Evolutionary conservation across 2,888 invertebrate species (phyloP).

Genomic region (Mesochorus sp.): DNA sequence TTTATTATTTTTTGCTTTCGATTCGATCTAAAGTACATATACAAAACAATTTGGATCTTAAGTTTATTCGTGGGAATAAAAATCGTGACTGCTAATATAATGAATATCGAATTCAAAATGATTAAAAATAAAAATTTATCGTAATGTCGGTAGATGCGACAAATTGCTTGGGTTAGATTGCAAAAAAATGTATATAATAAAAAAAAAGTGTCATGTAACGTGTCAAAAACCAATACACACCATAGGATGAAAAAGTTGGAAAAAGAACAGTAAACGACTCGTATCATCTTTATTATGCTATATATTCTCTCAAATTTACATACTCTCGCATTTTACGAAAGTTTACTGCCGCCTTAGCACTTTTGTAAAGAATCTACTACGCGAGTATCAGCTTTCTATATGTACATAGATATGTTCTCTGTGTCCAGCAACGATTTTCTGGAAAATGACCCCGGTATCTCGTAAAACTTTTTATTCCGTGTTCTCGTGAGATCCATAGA

Average conservation of each 20-base stretch:
- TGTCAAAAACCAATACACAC: neutral
- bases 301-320: neutral
- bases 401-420: conserved; percentile 25
- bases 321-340: conserved; percentile 6
- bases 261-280: conserved; percentile 2
- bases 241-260: neutral
- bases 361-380: conserved; percentile 30
- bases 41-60: no score
- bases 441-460: conserved; percentile 17
- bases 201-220: neutral
- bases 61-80: no score
- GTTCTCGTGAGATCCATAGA: neutral
- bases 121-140: neutral
- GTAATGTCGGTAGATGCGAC: no score
- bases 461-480: conserved; percentile 37
- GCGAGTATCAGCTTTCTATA: conserved; percentile 11
- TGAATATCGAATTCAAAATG: no score
- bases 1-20: no score
- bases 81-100: no score
- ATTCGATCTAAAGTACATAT: no score
- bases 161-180: neutral
- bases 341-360: conserved; percentile 5
- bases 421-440: conserved; percentile 7
- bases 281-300: conserved; percentile 4
- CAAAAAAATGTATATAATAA: neutral